These are phyloP conservation scores for Rhipidura dahli DNA, from an alignment of 2,113 vertebrate species.

Conservation along the genomic window DNA sequence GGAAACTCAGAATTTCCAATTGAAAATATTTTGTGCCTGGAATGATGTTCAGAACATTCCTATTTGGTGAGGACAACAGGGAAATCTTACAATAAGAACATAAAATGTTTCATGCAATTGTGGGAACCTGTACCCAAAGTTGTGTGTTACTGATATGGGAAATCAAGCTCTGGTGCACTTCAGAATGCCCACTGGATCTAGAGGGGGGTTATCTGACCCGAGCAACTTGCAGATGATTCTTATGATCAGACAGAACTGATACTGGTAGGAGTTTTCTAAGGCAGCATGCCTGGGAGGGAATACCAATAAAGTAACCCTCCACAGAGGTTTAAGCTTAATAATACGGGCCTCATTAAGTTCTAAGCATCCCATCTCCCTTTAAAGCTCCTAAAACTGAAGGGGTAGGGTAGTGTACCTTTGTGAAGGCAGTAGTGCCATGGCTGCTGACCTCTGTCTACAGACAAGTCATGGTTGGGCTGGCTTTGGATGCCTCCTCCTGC, in stretches of 20 bases:
- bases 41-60: neutral
- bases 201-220: neutral
- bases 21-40: neutral
- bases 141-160: neutral
- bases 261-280: neutral
- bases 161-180: neutral
- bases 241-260: neutral
- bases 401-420: neutral
- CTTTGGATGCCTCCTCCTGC: neutral
- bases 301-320: neutral
- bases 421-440: neutral
- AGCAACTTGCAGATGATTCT: neutral
- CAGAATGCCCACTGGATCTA: neutral
- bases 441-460: neutral
- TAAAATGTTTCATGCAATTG: neutral
- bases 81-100: neutral
- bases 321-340: neutral
- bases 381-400: neutral
- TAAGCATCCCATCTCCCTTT: fast-evolving
- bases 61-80: neutral
- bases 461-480: neutral
- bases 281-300: neutral
- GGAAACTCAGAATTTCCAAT: neutral
- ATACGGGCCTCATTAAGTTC: neutral
- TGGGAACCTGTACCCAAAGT: neutral